Base-by-base conservation (phyloP, 1,140 invertebrate genomes). In the Yoshiicerus persimilis region DNA sequence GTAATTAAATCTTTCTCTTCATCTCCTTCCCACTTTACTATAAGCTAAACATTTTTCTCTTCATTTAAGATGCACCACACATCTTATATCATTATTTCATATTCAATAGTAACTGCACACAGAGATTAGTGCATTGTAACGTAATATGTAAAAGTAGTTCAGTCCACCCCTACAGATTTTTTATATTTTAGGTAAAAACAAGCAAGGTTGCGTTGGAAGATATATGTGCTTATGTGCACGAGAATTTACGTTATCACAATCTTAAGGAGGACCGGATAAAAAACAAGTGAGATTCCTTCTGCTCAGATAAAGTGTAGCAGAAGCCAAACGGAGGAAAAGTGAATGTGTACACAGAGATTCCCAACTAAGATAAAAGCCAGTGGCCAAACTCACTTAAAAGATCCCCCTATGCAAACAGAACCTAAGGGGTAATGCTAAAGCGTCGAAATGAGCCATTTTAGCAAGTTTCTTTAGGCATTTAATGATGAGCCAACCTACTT, bases 391-490 rank as follows among this genome's bases (percentile, higher is more conserved):
- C 27, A 80, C 75, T n/a, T 34, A 16, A 9, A 32, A 80, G n/a
- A 80, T 20, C 5, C 77, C 38, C 39, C 23, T 47, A 47, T 30
- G 2, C 11, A 34, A 41, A 64, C n/a, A 86, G 13, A 64, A 39
- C 56, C 30, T 64, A 86, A 25, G 84, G 84, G 84, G 47, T 34
- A 66, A 86, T n/a, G 66, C 34, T 64, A 25, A 86, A 34, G 47
- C 47, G 41, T 64, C 32, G 10, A 86, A 64, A 86, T 86, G 84
- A 64, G 84, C 84, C 62, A 86, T 84, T 84, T 84, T 84, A 25
- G 38, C 41, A 30, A 66, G 16, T 62, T 84, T 34, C 84, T 34
- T 36, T n/a, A 9, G 9, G 16, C 36, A 64, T 38, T 36, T 36
- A 62, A 84, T 84, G 39, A 84, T 25, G 2, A 84, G 16, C 41